A percentile compares a stretch with the other conserved stretches of the same genome.
These are phyloP conservation scores for Colletes gigas DNA, from an alignment of 1,140 invertebrate species.

Conservation along the genomic window DNA sequence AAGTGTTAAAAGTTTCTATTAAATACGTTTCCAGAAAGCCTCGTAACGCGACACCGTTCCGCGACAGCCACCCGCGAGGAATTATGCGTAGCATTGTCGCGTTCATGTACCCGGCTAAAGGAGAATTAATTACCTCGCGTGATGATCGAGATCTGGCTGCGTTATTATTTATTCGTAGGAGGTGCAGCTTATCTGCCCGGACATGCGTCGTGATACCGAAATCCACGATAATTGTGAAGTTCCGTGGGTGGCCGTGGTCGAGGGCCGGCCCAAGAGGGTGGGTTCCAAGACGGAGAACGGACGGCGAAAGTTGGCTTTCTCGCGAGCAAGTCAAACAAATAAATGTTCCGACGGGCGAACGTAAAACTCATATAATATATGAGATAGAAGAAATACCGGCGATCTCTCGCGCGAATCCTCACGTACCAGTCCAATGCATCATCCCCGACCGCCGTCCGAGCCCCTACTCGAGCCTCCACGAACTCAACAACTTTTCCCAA, in stretches of 20 bases:
- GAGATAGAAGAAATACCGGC: constrained; percentile 66
- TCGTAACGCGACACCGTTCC: background rate
- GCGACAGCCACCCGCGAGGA: background rate
- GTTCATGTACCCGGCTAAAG: background rate
- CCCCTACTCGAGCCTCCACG: constrained; percentile 29
- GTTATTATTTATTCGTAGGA: constrained; percentile 42
- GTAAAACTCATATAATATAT: constrained; percentile 70
- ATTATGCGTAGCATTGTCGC: constrained; percentile 6
- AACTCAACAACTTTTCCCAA: constrained; percentile 61
- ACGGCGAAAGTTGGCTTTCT: constrained; percentile 55
- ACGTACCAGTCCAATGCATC: constrained; percentile 65
- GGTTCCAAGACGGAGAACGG: too few species aligned
- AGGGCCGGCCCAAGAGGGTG: too few species aligned
- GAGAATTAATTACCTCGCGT: constrained; percentile 47
- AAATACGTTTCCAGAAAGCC: too few species aligned
- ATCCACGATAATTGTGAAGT: constrained; percentile 38
- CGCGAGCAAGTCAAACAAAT: constrained; percentile 63
- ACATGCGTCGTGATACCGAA: constrained; percentile 24
- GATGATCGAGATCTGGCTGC: constrained; percentile 35
- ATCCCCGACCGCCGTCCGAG: constrained; percentile 43
- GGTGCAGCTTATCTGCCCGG: constrained; percentile 14
- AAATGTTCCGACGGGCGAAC: constrained; percentile 67
- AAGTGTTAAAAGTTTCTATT: too few species aligned
- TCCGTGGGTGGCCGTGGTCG: background rate
- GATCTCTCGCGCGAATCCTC: constrained; percentile 68